Evolutionary conservation across 2,797 vertebrate genomes (phyloP).

Genomic region (Falco berigora): DNA sequence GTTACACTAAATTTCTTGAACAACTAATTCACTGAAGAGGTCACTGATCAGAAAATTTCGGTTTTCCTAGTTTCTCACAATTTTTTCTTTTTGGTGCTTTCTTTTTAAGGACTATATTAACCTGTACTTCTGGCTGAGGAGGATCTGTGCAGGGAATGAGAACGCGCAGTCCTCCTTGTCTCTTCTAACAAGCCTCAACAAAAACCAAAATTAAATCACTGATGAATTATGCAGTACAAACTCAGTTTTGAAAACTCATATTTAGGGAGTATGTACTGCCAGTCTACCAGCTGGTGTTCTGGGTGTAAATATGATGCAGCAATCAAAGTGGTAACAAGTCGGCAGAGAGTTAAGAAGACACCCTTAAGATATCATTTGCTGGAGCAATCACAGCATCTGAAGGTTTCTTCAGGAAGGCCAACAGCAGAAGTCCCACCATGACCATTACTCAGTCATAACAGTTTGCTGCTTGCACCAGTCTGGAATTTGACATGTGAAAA

Average conservation of each 20-base stretch:
- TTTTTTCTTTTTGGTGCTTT: background rate
- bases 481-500: background rate
- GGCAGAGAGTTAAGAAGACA: background rate
- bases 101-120: background rate
- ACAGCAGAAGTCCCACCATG: background rate
- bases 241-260: background rate
- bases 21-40: background rate
- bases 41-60: background rate
- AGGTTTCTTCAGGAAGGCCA: background rate
- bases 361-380: background rate
- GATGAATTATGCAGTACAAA: background rate
- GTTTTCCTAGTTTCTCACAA: background rate
- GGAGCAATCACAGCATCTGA: background rate
- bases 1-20: background rate
- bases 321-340: background rate
- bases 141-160: background rate
- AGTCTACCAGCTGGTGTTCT: background rate
- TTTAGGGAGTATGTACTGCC: background rate
- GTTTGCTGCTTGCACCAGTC: background rate
- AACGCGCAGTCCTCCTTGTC: background rate
- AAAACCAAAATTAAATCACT: background rate
- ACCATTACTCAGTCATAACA: background rate
- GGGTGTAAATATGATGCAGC: no score
- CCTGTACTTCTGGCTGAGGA: background rate
- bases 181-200: background rate